Conservation (phyloP, 2,888 invertebrate species). For the Scelioninae gen. 2 region DNA sequence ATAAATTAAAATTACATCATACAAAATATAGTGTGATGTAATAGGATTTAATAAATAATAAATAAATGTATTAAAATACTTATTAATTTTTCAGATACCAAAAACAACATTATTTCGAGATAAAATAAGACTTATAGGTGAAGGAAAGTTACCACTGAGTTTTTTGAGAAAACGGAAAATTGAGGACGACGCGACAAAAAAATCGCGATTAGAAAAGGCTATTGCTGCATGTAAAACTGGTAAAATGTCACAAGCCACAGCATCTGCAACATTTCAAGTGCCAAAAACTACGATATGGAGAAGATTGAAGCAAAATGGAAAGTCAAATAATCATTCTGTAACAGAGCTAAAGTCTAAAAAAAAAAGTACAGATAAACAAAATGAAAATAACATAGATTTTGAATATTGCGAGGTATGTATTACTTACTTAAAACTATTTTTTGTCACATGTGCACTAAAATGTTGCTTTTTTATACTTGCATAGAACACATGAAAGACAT, state of each 20-base stretch:
- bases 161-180: constrained; percentile 72
- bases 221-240: constrained; percentile 75
- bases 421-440: constrained; percentile 12
- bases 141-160: constrained; percentile 73
- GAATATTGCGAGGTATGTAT: constrained; percentile 58
- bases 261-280: constrained; percentile 73
- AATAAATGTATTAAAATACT: too few species aligned
- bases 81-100: too few species aligned
- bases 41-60: too few species aligned
- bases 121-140: constrained; percentile 72
- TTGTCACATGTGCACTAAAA: too few species aligned
- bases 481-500: too few species aligned
- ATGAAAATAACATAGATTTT: constrained; percentile 39
- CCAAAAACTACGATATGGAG: constrained; percentile 76
- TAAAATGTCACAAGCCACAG: constrained; percentile 75
- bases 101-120: constrained; percentile 75
- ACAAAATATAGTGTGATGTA: too few species aligned
- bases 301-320: constrained; percentile 70
- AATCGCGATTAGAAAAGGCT: constrained; percentile 72
- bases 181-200: constrained; percentile 70
- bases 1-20: too few species aligned
- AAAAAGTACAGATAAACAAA: constrained; percentile 16
- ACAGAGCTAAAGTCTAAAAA: constrained; percentile 26
- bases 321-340: constrained; percentile 17
- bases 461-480: too few species aligned